These are phyloP conservation scores for Hemicentrotus pulcherrimus DNA, from an alignment of 35 echinoderm and acorn worm species.

Conservation along the genomic window DNA sequence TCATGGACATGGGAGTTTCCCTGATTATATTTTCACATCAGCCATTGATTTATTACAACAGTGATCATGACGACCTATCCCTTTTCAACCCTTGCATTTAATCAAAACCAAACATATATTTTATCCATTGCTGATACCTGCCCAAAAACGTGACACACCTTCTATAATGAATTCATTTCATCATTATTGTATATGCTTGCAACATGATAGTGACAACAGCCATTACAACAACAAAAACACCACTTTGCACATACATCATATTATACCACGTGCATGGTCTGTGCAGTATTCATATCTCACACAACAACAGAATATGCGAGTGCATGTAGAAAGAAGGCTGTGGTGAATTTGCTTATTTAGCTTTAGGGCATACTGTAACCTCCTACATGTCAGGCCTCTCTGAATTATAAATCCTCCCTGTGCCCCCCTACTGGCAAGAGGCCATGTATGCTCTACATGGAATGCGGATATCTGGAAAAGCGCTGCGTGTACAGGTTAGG, in stretches of 20 bases:
- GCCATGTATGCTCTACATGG: conserved; percentile 49
- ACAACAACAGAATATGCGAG: not conserved
- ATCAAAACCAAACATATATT: not conserved
- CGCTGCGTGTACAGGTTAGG: conserved; percentile 31
- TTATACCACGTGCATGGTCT: no score
- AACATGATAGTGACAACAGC: not conserved
- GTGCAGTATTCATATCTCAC: no score
- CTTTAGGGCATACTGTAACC: conserved; percentile 22
- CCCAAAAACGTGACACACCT: not conserved
- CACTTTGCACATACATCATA: not conserved
- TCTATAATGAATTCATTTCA: not conserved
- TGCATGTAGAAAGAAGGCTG: not conserved
- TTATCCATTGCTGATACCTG: not conserved
- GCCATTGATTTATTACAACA: no score
- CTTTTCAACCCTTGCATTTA: no score
- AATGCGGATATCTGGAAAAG: conserved; percentile 56
- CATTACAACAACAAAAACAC: not conserved
- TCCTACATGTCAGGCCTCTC: not conserved
- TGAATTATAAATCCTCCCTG: not conserved
- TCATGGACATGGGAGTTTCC: no score
- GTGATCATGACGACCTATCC: no score
- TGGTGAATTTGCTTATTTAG: conserved; percentile 46
- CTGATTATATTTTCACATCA: no score
- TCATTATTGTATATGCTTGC: not conserved
- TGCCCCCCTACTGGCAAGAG: conserved; percentile 46